Evolutionary conservation across 2,113 vertebrate genomes (phyloP).

Genomic region (Anolis sagrei): DNA sequence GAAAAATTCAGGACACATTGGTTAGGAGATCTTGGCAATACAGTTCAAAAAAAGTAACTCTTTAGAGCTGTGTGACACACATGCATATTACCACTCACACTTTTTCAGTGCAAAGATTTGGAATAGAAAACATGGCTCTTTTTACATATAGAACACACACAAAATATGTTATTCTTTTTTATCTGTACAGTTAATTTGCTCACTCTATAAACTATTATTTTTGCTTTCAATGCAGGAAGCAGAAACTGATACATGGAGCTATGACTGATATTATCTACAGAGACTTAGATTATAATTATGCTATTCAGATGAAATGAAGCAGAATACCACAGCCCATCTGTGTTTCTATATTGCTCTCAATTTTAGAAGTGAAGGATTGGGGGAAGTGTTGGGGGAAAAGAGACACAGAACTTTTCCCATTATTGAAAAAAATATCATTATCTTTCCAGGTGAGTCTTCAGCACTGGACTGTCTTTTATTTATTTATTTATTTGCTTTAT

Average conservation of each 20-base stretch:
- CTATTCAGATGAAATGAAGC: conserved; percentile 32
- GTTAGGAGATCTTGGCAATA: not conserved
- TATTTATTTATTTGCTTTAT: too few species aligned
- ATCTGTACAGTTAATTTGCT: not conserved
- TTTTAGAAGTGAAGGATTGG: not conserved
- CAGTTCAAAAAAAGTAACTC: not conserved
- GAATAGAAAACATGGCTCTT: not conserved
- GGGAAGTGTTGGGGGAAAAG: too few species aligned
- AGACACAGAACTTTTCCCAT: not conserved
- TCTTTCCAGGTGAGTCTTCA: not conserved
- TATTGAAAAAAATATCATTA: not conserved
- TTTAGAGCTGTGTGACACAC: not conserved
- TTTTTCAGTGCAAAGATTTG: not conserved
- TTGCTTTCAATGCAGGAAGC: not conserved
- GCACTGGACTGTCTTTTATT: too few species aligned
- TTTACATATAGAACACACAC: too few species aligned
- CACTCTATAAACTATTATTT: conserved; percentile 4
- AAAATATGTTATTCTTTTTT: not conserved
- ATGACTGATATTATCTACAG: conserved; percentile 30
- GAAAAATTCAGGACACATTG: not conserved
- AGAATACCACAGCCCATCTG: not conserved
- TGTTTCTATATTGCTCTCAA: not conserved
- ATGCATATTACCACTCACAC: not conserved
- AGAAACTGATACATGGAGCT: not conserved
- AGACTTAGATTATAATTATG: conserved; percentile 57